Base-by-base conservation (phyloP, 2,113 vertebrate species). In the Cyanoderma ruficeps region DNA sequence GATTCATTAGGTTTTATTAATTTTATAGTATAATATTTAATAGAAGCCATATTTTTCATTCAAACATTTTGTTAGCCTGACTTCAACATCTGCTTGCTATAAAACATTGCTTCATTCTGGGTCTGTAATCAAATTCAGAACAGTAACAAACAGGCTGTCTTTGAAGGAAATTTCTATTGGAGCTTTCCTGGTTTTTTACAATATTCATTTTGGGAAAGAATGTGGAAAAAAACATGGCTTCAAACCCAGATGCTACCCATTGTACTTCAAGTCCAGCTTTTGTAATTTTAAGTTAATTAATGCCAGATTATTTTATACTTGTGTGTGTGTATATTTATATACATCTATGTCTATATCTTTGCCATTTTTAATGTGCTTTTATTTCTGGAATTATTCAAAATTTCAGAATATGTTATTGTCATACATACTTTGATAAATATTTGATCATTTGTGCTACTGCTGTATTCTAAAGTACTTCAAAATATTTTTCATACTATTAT, bases 51-150 rank as follows among this genome's bases (percentile, higher is more conserved):
- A 64, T 92, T 93, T 69, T 91, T 87, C 44, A 96, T 93, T 94
- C 70, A 86, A 83, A 85, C n/a, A 41, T 92, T 83, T 90, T 95
- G 69, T 94, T 90, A 91, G 37, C 70, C 85, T 92, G 82, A 69
- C 56, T 94, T 94, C 35, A 75, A 39, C 94, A 96, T 97, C 96
- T 97, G 92, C 37, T 96, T 92, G 39, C 76, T 93, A 89, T 97
- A 95, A 95, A 97, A 84, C 31, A 28, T 61, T 71, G 69, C 60
- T 96, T 96, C 74, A 39, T 89, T 96, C 68, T 60, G 59, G 5
- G 5, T 70, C 81, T 70, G 39, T 93, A 94, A 96, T 96, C 93
- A 93, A 90, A 93, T 93, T 96, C 84, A 95, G 90, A 92, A 47
- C 53, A 81, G 67, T 96, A 85, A 96, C 41, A 94, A 93, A 67